These are phyloP conservation scores for Epinephelus coioides DNA, from an alignment of 2,797 vertebrate species.

Conservation along the genomic window DNA sequence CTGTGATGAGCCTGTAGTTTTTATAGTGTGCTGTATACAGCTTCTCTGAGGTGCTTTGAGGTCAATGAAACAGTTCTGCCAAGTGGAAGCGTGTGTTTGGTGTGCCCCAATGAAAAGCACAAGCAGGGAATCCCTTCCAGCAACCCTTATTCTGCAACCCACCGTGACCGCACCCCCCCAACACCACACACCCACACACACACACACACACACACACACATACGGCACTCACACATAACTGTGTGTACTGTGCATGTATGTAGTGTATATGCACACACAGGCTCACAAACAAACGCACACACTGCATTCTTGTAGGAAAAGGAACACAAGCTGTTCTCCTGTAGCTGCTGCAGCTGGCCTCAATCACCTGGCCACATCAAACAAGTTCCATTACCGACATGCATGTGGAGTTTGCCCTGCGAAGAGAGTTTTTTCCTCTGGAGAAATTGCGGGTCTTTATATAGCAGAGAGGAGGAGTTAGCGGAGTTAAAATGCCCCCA, in stretches of 20 bases:
- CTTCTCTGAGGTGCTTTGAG: constrained; percentile 58
- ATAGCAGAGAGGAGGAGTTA: constrained; percentile 56
- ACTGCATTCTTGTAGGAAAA: constrained; percentile 37
- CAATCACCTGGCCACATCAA: constrained; percentile 81
- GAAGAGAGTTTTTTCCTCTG: constrained; percentile 50
- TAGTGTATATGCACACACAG: background rate
- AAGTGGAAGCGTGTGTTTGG: constrained; percentile 63
- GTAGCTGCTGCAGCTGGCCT: constrained; percentile 70
- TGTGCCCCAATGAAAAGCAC: constrained; percentile 51
- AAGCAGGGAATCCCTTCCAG: constrained; percentile 82
- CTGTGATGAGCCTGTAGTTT: constrained; percentile 4
- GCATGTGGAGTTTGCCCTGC: constrained; percentile 59
- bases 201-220: background rate
- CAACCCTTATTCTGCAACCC: constrained; percentile 39
- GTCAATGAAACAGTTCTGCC: constrained; percentile 52
- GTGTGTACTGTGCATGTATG: background rate
- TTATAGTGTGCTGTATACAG: constrained; percentile 22
- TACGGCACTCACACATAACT: constrained; percentile 7
- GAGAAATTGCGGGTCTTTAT: constrained; percentile 70
- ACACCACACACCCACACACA: background rate
- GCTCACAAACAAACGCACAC: background rate
- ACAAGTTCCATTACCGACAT: constrained; percentile 59
- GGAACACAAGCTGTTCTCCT: constrained; percentile 42
- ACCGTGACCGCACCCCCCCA: constrained; percentile 31
- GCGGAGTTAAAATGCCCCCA: constrained; percentile 28